Evolutionary conservation across 2,888 invertebrate genomes (phyloP), one percentile per base, ranked within the genome.

Genomic region (Saturnia pavonia): DNA sequence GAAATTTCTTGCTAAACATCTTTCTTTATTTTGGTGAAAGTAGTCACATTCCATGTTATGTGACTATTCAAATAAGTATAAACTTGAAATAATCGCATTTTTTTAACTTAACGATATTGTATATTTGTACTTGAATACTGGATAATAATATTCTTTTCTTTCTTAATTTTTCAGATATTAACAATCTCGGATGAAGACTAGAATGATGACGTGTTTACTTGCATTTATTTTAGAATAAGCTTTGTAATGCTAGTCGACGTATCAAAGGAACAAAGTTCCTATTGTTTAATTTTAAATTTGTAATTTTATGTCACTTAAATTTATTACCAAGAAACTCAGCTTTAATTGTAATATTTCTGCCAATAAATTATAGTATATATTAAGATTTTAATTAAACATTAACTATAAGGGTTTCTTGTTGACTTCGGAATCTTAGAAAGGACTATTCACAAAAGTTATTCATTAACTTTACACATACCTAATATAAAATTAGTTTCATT

Each of bases 171-270:
- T 45, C 84, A 90, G 92, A 85, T 92, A 68, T 78, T 92, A 71
- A 87, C 88, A 9, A 81, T 92, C 14, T 91, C 91, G 0, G 92
- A 92, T 77, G 91, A 91, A 71, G 90, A 91, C 66, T 67, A 51
- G 22, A 60, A 60, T 27, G 3, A 14, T 60, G 57, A n/a, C 22
- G 9, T 1, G 3, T 34, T 34, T 34, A 34, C 14, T 27, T 57
- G 57, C 57, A 57, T 57, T 27, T 27, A 57, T 57, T 57, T 22
- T 57, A 57, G 22, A 57, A 57, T 57, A 57, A 57, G 25, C 25
- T 57, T 22, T 57, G 12, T 25, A 25, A 57, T 57, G 25, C 57
- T 57, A 57, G 57, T 57, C 57, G 3, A 57, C 25, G 14, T 25
- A 25, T 57, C 19, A 57, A 57, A 57, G 57, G 57, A 57, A 57